phyloP scores from a whole-genome alignment of 2,888 invertebrate species.

The Lissocephala sabroskyi region DNA sequence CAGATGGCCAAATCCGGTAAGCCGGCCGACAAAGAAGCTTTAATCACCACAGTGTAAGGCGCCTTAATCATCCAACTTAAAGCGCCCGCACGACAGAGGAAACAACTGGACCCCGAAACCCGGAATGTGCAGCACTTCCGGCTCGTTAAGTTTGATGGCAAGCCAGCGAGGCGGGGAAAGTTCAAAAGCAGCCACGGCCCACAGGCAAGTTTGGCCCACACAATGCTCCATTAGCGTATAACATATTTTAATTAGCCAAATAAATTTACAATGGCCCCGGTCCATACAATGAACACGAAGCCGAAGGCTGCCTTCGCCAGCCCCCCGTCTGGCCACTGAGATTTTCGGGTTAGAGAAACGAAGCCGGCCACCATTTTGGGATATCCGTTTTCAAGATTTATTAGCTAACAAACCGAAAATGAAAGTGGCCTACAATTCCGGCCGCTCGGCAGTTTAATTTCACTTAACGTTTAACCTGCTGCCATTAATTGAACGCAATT shows the following conservation, averaged over 20 bases:
- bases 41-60: background rate
- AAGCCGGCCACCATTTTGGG: slow-evolving; percentile 2
- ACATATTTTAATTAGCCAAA: slow-evolving; percentile 67
- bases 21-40: background rate
- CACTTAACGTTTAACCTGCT: slow-evolving; percentile 62
- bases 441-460: slow-evolving; percentile 59
- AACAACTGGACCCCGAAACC: slow-evolving; percentile 2
- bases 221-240: slow-evolving; percentile 59
- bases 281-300: background rate
- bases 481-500: slow-evolving; percentile 62
- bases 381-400: slow-evolving; percentile 3
- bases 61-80: slow-evolving; percentile 1
- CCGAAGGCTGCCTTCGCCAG: no score
- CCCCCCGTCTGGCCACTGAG: no score
- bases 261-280: slow-evolving; percentile 50
- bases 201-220: slow-evolving; percentile 36
- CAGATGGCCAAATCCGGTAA: no score
- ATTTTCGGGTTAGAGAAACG: background rate
- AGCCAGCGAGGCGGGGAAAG: slow-evolving; percentile 16
- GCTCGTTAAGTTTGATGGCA: slow-evolving; percentile 56
- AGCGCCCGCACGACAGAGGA: background rate
- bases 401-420: slow-evolving; percentile 9
- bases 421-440: slow-evolving; percentile 3
- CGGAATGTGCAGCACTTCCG: slow-evolving; percentile 54
- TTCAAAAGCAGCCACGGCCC: slow-evolving; percentile 9